phyloP scores from a whole-genome alignment of 2,888 invertebrate species.

The Acronicta psi region DNA sequence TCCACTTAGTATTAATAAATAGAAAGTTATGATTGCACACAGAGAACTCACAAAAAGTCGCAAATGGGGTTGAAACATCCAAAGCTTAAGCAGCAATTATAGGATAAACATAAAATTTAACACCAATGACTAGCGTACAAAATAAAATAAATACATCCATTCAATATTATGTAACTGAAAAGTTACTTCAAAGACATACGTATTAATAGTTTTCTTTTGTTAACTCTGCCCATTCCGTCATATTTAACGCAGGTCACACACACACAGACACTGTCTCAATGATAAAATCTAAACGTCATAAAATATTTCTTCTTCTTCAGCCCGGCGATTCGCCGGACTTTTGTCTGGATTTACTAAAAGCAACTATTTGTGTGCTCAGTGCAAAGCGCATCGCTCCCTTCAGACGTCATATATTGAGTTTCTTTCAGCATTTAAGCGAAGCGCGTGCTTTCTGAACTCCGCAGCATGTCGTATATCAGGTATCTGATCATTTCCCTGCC shows the following conservation, averaged over 20 bases:
- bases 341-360: constrained; percentile 20
- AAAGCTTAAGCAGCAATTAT: constrained; percentile 43
- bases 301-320: constrained; percentile 20
- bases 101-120: constrained; percentile 19
- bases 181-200: constrained; percentile 33
- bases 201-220: constrained; percentile 27
- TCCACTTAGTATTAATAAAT: constrained; percentile 15
- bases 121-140: constrained; percentile 34
- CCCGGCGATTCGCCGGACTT: neutral
- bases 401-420: constrained; percentile 3
- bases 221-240: constrained; percentile 32
- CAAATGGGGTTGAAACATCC: constrained; percentile 35
- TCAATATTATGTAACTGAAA: constrained; percentile 35
- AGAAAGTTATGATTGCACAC: constrained; percentile 6
- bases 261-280: constrained; percentile 38
- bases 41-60: constrained; percentile 20
- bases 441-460: constrained; percentile 16
- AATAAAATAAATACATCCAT: constrained; percentile 33
- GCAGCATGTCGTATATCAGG: constrained; percentile 22
- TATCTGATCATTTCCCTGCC: constrained; percentile 23
- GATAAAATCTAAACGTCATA: constrained; percentile 18
- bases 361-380: constrained; percentile 11
- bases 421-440: constrained; percentile 2
- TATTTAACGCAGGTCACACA: constrained; percentile 20
- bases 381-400: constrained; percentile 2